These are phyloP conservation scores for Drosophila nigritarsus DNA, from an alignment of 2,888 invertebrate genomes.

Conservation along the genomic window DNA sequence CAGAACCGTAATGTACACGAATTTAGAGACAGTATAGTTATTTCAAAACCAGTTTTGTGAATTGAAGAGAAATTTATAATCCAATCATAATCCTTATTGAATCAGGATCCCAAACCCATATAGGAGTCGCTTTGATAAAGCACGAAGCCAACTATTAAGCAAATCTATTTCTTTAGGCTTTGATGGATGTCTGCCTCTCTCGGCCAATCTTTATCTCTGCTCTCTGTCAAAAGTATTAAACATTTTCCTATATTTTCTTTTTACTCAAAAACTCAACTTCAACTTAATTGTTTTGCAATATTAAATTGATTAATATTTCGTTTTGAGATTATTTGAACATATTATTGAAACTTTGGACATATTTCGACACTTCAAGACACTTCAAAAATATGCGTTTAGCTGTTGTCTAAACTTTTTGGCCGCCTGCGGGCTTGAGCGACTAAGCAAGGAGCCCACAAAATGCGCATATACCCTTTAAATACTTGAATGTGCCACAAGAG, in stretches of 20 bases:
- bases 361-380: not conserved
- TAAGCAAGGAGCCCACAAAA: not conserved
- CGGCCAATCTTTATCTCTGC: not conserved
- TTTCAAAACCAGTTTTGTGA: no score
- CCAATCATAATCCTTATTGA: no score
- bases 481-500: not conserved
- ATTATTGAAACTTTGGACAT: not conserved
- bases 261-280: not conserved
- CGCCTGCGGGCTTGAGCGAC: not conserved
- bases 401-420: not conserved
- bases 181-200: not conserved
- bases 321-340: not conserved
- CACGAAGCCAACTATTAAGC: not conserved
- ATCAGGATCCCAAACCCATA: no score
- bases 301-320: not conserved
- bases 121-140: no score
- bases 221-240: not conserved
- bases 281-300: not conserved
- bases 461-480: conserved; percentile 20
- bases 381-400: not conserved
- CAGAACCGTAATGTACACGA: not conserved
- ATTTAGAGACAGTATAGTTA: no score
- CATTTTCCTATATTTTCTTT: not conserved
- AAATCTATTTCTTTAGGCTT: not conserved
- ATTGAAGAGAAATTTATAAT: no score